Evolutionary conservation across 2,888 invertebrate species (phyloP), one percentile per base, ranked within the genome.

Genomic region (Saturnia pavonia): DNA sequence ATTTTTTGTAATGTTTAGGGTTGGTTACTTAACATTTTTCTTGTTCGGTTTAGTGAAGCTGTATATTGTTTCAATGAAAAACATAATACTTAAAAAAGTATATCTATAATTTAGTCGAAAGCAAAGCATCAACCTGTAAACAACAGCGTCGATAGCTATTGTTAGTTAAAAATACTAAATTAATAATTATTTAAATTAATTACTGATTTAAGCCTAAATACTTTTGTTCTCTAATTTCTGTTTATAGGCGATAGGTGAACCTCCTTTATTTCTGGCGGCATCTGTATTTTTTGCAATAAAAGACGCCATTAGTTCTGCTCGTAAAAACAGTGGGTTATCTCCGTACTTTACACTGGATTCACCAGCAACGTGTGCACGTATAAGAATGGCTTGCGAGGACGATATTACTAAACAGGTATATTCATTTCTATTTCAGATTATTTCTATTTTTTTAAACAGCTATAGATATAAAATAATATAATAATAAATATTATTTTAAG

Each of bases 241-340:
- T 73, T 92, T 93, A 4, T 48, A 98, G 98, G 99, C 98, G 73
- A 96, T 99, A 22, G 99, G 99, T 0, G 99, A 99, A 88, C 99
- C 99, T 0, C 99, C 99, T 0, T 89, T 99, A 3, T 98, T 99
- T 85, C 94, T 99, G 65, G 97, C 98, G 0, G 95, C 96, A 11
- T 96, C 98, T 0, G 96, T 96, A 0, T 97, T 97, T 86, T 98
- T 98, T 83, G 99, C 99, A 0, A 97, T 98, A 73, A 97, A 97
- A 84, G 96, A 97, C 82, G 99, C 99, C 0, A 96, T 99, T 69
- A 94, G 94, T 81, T 95, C 97, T 0, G 97, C 97, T 0, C 94
- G 99, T 14, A 75, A 86, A 65, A 97, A 98, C 72, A 95, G 95
- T 72, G 96, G 96, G 1, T 88, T 95, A 11, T 78, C 85, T 27